Base-by-base conservation (phyloP, 2,888 invertebrate species). In the Campoletis raptor region DNA sequence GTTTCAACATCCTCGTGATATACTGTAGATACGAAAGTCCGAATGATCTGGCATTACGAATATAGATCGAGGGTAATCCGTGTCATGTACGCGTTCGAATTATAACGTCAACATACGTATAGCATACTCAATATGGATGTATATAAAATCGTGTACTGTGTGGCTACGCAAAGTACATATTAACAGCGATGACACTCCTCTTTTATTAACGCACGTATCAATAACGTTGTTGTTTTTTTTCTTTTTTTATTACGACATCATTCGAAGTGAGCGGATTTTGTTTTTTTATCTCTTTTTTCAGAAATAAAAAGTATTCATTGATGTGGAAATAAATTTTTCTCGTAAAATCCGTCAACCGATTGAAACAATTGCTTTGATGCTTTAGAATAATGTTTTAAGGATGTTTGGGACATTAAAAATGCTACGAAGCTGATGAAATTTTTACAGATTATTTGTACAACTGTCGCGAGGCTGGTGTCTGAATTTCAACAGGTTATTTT, bases 61-160 rank as follows among this genome's bases (percentile, higher is more conserved):
- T 89, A 88, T 89, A 89, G 89, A 88, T 88, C 81, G 52, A 73
- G 82, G 84, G 88, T 87, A 88, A 89, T 88, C 82, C 86, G 85
- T 86, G 85, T 82, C 83, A 78, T 77, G 81, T 73, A 81, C 73
- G 67, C 83, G 69, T 76, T 40, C 81, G 73, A 74, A 54, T 40
- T 77, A 40, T 66, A 40, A 57, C 66, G 54, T 18, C 61, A 21
- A 36, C 42, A 30, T 67, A 80, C 30, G 54, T 78, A 73, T 85
- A 81, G 73, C 30, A 37, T 42, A 52, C 21, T 48, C 64, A 52
- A 52, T 52, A 48, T 30, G 10, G 36, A 66, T 66, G 66, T 70
- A 21, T 64, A n/a, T 61, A 24, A 48, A 45, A 45, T 42, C 42
- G 70, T 24, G 45, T 10, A 37, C 18, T 52, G 70, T 52, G 61